A percentile compares a stretch with the other conserved stretches of the same genome.
These are phyloP conservation scores for Avahi laniger DNA, from an alignment of 2,797 vertebrate genomes.

Conservation along the genomic window DNA sequence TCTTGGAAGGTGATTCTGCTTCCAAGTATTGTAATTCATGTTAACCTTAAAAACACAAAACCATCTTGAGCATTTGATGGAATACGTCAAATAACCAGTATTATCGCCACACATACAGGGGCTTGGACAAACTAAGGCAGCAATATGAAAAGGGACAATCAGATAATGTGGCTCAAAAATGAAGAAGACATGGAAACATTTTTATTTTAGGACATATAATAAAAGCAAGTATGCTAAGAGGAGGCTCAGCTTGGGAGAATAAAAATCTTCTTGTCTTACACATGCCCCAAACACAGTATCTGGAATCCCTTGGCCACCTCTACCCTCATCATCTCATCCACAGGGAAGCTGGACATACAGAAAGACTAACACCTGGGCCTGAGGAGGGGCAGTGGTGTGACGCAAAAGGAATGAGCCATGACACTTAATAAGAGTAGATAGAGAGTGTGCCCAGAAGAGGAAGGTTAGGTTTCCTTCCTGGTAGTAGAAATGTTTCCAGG, in stretches of 20 bases:
- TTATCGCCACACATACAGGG: not conserved
- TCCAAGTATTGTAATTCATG: not conserved
- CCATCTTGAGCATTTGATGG: not conserved
- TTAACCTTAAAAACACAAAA: slow-evolving; percentile 58
- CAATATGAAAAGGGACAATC: not conserved
- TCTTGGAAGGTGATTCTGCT: slow-evolving; percentile 16
- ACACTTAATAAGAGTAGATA: not conserved
- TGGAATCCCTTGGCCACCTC: not conserved
- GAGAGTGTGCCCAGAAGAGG: not conserved
- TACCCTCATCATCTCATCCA: not conserved
- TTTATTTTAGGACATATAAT: not conserved
- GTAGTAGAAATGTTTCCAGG: not conserved
- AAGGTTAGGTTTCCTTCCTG: not conserved
- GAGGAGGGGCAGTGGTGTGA: not conserved
- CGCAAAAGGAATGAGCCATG: not conserved
- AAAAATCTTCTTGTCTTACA: not conserved
- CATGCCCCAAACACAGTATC: not conserved
- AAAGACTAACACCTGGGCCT: not conserved
- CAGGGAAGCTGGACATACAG: not conserved
- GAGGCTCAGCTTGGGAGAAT: not conserved
- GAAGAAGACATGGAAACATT: not conserved
- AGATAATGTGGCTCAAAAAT: not conserved
- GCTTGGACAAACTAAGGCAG: not conserved
- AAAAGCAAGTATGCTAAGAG: not conserved
- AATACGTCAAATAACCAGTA: not conserved